Base-by-base conservation (phyloP, 2,888 invertebrate genomes). In the Napeogenes inachia region DNA sequence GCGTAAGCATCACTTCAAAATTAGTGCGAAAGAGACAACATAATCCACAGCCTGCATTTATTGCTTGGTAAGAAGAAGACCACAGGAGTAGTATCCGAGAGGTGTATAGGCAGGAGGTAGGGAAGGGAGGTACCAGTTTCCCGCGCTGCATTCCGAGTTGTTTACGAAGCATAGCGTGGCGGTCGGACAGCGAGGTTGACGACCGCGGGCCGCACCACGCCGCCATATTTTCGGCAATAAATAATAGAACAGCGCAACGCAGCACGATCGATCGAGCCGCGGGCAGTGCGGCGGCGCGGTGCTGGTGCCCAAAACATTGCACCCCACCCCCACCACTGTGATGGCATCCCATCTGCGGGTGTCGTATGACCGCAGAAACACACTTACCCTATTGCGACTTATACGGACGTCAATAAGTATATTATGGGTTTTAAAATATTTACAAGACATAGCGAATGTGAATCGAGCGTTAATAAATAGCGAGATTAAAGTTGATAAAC, bases 171-270 rank as follows among this genome's bases (percentile, higher is more conserved):
- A 74, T 76, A 77, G 74, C 77, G 76, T 74, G 72, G 75, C 77
- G 77, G 73, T 21, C 50, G 30, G 42, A 65, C 72, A 68, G 67
- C 71, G 76, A 72, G 85, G 82, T 85, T 82, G 77, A 71, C 77
- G 85, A 87, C 84, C 86, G 76, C 79, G 72, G 76, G 80, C 77
- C 82, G 81, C 83, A 82, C 81, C 87, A 86, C 80, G 84, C 84
- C 83, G 84, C 82, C 83, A 85, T 87, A 86, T 87, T 87, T 84
- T 87, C 79, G 86, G 85, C 85, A 87, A 85, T 87, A 89, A 89
- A 87, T 87, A 86, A 86, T 85, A 84, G 81, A 82, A 78, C 80
- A 81, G 81, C 84, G 82, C 84, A 82, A 80, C 80, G 80, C 81
- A 81, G 75, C 75, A 75, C 81, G 85, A 87, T 87, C 87, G 87